A percentile compares a stretch with the other conserved stretches of the same genome.
Conservation (phyloP, 2,797 vertebrate genomes). For the Pitangus sulphuratus region DNA sequence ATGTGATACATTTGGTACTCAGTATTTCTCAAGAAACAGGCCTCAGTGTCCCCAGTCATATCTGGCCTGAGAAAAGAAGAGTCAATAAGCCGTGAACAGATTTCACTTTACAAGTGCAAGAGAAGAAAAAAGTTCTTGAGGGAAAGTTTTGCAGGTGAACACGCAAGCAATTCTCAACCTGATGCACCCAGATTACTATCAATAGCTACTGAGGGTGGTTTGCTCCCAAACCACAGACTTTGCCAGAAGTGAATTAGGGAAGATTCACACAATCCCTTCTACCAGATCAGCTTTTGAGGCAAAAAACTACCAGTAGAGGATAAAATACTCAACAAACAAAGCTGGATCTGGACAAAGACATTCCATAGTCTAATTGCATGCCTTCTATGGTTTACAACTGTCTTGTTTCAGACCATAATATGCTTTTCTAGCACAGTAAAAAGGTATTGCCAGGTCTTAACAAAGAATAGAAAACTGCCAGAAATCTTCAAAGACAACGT, state of each 20-base stretch:
- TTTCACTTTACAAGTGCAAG: background rate
- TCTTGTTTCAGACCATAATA: background rate
- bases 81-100: background rate
- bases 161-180: background rate
- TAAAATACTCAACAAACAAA: background rate
- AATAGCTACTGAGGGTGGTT: background rate
- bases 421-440: background rate
- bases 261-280: background rate
- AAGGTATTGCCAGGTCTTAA: background rate
- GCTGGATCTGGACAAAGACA: background rate
- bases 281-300: background rate
- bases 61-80: background rate
- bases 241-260: background rate
- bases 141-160: background rate
- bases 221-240: background rate
- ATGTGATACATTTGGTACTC: background rate
- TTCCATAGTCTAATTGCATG: background rate
- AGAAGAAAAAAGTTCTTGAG: background rate
- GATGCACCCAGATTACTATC: too few relatives aligned
- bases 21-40: background rate
- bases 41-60: background rate
- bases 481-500: background rate
- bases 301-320: background rate
- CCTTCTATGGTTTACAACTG: background rate
- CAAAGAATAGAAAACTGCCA: background rate